phyloP scores from a whole-genome alignment of 1,140 invertebrate genomes.

The Hyles vespertilio region DNA sequence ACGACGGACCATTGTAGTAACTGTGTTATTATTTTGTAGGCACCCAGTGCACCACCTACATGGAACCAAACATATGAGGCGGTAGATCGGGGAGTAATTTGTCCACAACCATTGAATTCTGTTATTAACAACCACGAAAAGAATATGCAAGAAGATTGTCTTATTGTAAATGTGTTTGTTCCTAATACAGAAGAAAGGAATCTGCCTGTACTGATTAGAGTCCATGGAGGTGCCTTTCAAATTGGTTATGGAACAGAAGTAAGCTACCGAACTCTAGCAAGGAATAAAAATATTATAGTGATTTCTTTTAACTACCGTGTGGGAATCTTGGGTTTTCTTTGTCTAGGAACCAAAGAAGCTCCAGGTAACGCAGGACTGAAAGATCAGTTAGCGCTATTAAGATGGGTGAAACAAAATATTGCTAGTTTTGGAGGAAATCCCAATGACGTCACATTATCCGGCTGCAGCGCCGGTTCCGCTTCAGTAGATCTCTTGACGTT shows the following conservation, averaged over 20 bases:
- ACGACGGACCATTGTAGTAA: no score
- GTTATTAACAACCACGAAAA: no score
- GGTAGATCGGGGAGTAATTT: not conserved
- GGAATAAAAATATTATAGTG: conserved; percentile 26
- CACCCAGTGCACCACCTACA: no score
- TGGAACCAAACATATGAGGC: no score
- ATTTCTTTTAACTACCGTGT: conserved; percentile 44
- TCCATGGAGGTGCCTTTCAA: conserved; percentile 43
- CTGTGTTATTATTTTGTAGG: no score
- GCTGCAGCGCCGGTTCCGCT: conserved; percentile 38
- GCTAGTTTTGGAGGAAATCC: conserved; percentile 46
- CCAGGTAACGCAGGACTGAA: conserved; percentile 48
- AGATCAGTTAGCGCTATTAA: conserved; percentile 39
- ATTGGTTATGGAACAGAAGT: conserved; percentile 23
- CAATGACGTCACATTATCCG: conserved; percentile 40
- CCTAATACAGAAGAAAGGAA: conserved; percentile 34
- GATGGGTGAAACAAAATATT: conserved; percentile 46
- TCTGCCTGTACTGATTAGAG: conserved; percentile 39
- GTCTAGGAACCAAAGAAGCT: conserved; percentile 34
- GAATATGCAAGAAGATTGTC: conserved; percentile 3
- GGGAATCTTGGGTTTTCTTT: conserved; percentile 37
- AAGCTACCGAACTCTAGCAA: conserved; percentile 22
- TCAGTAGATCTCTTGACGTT: conserved; percentile 38
- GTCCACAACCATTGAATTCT: not conserved
- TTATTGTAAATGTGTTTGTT: conserved; percentile 37